Conservation (phyloP, 2,797 vertebrate species). For the Danio choprae region DNA sequence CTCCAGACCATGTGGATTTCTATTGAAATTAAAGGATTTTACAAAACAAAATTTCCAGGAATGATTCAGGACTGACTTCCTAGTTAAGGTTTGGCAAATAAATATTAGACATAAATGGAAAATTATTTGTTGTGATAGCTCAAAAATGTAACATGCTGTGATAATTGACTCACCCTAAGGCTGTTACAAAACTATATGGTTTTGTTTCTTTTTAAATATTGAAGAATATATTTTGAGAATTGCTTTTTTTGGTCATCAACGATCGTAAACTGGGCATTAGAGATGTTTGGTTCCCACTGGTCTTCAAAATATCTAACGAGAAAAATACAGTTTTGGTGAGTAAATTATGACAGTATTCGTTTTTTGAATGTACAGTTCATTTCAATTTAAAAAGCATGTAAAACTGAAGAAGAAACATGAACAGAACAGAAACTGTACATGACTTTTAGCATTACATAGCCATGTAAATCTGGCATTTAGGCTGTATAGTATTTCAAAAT, state of each 20-base stretch:
- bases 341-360: background rate
- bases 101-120: background rate
- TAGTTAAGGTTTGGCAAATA: background rate
- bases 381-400: background rate
- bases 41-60: background rate
- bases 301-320: background rate
- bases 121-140: background rate
- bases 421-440: background rate
- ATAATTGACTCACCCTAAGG: background rate
- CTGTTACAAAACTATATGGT: background rate
- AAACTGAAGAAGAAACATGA: background rate
- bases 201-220: background rate
- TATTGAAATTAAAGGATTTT: background rate
- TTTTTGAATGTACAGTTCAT: background rate
- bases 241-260: background rate
- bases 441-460: background rate
- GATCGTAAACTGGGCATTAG: background rate
- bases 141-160: too few relatives aligned
- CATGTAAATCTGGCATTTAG: background rate
- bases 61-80: background rate
- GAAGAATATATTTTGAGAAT: background rate
- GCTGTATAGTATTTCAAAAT: background rate
- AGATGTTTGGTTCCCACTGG: background rate
- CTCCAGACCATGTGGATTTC: background rate
- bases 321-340: background rate